phyloP scores from a whole-genome alignment of 1,140 invertebrate species.

The Archivesica marissinica region DNA sequence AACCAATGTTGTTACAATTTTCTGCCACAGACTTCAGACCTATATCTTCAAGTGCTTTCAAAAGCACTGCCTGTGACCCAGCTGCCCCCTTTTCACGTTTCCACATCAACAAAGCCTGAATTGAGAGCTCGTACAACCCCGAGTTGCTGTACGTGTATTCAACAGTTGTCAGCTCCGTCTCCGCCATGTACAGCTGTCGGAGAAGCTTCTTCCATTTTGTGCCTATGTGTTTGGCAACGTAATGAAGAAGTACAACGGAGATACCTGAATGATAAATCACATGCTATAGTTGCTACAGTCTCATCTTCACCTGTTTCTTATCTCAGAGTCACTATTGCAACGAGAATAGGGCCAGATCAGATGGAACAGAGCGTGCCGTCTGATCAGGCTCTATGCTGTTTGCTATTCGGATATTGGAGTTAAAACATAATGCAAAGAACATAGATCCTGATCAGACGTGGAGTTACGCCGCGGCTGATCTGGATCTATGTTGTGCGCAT shows the following conservation, averaged over 20 bases:
- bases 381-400: no score
- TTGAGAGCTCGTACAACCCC: not conserved
- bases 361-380: no score
- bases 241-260: not conserved
- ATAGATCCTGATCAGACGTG: no score
- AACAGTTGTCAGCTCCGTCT: not conserved
- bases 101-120: conserved; percentile 14
- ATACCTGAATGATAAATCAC: conserved; percentile 11
- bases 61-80: not conserved
- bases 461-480: no score
- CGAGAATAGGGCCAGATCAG: no score
- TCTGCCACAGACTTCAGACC: conserved; percentile 19
- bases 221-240: conserved; percentile 1
- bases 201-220: conserved; percentile 9
- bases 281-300: no score
- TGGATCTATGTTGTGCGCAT: no score
- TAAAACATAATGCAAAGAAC: no score
- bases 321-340: no score
- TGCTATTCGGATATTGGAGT: no score
- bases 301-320: no score
- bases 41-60: not conserved
- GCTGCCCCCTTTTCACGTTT: not conserved
- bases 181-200: not conserved
- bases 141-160: not conserved
- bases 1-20: not conserved